A percentile compares a stretch with the other conserved stretches of the same genome.
These are phyloP conservation scores for Cotesia congregata DNA, from an alignment of 2,888 invertebrate genomes.

Conservation along the genomic window DNA sequence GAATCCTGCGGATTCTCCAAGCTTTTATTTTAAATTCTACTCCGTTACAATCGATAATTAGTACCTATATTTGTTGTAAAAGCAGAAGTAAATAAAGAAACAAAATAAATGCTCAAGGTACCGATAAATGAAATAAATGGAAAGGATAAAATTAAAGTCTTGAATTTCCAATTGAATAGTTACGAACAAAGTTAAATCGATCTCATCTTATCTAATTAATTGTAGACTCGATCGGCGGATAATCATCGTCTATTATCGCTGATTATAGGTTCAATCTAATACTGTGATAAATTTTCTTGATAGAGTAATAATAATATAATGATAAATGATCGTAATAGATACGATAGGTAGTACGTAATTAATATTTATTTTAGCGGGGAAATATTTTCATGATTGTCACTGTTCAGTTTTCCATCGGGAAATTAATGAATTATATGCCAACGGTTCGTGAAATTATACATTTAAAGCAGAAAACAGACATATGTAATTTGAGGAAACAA, in stretches of 20 bases:
- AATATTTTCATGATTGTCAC: neutral
- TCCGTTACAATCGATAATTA: no score
- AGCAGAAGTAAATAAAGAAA: neutral
- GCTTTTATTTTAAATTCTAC: no score
- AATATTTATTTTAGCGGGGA: neutral
- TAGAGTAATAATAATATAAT: neutral
- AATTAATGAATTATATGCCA: neutral
- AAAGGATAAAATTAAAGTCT: neutral
- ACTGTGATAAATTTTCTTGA: neutral
- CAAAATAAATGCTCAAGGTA: neutral
- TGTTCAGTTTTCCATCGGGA: no score
- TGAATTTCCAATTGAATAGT: neutral
- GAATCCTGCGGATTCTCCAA: no score
- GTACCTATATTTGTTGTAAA: no score
- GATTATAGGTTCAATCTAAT: neutral
- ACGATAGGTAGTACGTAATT: neutral
- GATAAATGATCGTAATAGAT: neutral
- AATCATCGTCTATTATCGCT: neutral
- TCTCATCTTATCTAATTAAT: neutral
- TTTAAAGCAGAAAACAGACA: neutral
- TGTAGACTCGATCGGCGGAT: neutral
- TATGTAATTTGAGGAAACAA: conserved; percentile 6
- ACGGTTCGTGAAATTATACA: neutral
- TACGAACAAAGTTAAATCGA: neutral
- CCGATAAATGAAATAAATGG: neutral